These are phyloP conservation scores for Drosophila kepulauana DNA, from an alignment of 1,140 invertebrate species.

Conservation along the genomic window DNA sequence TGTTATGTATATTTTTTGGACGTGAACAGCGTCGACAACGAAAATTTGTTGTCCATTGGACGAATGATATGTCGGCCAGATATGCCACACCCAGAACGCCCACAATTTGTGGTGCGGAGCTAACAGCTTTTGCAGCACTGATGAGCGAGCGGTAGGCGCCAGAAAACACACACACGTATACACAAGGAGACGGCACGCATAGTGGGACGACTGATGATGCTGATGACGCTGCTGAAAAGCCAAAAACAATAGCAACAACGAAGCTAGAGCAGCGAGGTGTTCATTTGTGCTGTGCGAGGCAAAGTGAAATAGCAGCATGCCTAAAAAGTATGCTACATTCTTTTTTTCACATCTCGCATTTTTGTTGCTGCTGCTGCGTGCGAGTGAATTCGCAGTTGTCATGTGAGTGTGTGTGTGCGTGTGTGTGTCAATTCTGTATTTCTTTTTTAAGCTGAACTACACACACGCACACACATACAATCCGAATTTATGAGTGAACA, in stretches of 20 bases:
- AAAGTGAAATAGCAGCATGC: conserved; percentile 82
- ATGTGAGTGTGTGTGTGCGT: conserved; percentile 22
- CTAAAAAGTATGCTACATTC: conserved; percentile 76
- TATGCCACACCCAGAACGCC: conserved; percentile 80
- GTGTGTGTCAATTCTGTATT: conserved; percentile 63
- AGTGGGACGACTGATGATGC: conserved; percentile 53
- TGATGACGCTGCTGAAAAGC: conserved; percentile 65
- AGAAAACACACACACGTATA: conserved; percentile 1
- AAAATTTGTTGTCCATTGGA: conserved; percentile 60
- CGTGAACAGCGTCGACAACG: conserved; percentile 31
- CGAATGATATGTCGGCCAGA: conserved; percentile 74
- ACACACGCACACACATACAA: conserved; percentile 16
- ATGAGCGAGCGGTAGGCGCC: conserved; percentile 53
- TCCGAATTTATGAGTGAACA: conserved; percentile 37
- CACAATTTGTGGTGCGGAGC: conserved; percentile 79
- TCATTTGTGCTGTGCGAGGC: conserved; percentile 78
- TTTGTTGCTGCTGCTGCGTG: conserved; percentile 46
- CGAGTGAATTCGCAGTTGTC: conserved; percentile 52
- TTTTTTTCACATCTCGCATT: conserved; percentile 34
- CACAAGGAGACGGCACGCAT: conserved; percentile 12
- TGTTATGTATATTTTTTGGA: conserved; percentile 32
- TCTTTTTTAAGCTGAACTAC: conserved; percentile 47
- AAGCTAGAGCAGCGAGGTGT: conserved; percentile 56
- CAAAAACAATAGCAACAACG: conserved; percentile 43
- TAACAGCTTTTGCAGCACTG: conserved; percentile 73